Conservation (phyloP, 2,797 vertebrate genomes). For the Gymnopithys bicolor region DNA sequence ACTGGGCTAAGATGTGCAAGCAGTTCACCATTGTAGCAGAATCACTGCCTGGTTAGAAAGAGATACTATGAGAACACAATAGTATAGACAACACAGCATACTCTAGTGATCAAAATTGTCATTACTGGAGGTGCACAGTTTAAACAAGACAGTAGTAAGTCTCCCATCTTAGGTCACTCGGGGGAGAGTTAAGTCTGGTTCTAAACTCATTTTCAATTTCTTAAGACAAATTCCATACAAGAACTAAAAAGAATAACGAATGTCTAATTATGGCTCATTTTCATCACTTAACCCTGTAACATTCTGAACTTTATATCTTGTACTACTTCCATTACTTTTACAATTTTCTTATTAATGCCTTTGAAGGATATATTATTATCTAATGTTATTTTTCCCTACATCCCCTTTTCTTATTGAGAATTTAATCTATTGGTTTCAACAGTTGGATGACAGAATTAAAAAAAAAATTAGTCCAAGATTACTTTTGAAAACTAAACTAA, state of each 20-base stretch:
- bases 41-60: slow-evolving; percentile 86
- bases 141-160: background rate
- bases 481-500: background rate
- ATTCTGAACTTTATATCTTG: background rate
- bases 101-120: background rate
- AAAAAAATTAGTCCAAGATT: background rate
- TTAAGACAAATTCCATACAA: background rate
- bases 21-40: slow-evolving; percentile 97
- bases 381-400: background rate
- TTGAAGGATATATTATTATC: background rate
- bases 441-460: background rate
- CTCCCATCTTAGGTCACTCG: background rate
- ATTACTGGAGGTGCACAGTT: background rate
- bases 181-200: background rate
- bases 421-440: background rate
- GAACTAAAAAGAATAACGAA: background rate
- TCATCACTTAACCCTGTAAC: background rate
- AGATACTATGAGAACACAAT: background rate
- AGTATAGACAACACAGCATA: background rate
- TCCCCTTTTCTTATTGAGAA: background rate
- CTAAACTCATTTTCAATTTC: background rate
- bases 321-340: background rate
- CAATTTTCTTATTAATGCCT: background rate
- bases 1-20: slow-evolving; percentile 97
- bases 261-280: background rate